A percentile compares a stretch with the other conserved stretches of the same genome.
These are phyloP conservation scores for Gorsachius magnificus DNA, from an alignment of 2,797 vertebrate genomes.

Conservation along the genomic window DNA sequence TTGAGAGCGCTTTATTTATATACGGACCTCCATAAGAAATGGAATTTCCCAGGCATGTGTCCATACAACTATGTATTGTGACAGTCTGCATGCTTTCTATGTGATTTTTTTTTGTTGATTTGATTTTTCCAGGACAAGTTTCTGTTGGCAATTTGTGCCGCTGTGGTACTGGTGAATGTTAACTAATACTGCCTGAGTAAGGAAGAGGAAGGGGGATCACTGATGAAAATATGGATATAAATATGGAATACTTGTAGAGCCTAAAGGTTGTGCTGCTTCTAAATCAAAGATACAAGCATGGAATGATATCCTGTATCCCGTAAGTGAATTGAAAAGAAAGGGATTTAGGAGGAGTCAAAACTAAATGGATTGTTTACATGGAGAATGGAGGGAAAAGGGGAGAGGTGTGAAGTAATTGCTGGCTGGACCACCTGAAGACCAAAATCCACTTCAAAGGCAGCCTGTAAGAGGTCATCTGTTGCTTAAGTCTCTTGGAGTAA, in stretches of 20 bases:
- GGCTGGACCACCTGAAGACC: background rate
- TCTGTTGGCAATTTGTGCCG: background rate
- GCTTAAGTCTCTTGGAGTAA: background rate
- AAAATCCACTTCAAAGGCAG: conserved; percentile 14
- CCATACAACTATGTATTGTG: background rate
- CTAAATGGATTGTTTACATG: background rate
- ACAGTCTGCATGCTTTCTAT: background rate
- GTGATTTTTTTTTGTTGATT: background rate
- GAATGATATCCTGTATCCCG: background rate
- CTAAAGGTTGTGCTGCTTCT: background rate
- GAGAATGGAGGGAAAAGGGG: background rate
- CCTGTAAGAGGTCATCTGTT: background rate
- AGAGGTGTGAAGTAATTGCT: conserved; percentile 22
- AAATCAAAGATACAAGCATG: background rate
- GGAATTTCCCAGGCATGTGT: background rate
- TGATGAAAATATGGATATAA: background rate
- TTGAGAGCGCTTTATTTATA: background rate
- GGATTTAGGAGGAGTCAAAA: background rate
- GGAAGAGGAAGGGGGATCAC: background rate
- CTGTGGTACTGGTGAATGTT: background rate
- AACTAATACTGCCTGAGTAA: background rate
- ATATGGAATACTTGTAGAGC: background rate
- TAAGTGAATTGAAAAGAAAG: background rate
- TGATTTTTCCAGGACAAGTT: background rate
- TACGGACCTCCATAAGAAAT: background rate